Conservation (phyloP, 2,888 invertebrate genomes). For the Keiferia lycopersicella region DNA sequence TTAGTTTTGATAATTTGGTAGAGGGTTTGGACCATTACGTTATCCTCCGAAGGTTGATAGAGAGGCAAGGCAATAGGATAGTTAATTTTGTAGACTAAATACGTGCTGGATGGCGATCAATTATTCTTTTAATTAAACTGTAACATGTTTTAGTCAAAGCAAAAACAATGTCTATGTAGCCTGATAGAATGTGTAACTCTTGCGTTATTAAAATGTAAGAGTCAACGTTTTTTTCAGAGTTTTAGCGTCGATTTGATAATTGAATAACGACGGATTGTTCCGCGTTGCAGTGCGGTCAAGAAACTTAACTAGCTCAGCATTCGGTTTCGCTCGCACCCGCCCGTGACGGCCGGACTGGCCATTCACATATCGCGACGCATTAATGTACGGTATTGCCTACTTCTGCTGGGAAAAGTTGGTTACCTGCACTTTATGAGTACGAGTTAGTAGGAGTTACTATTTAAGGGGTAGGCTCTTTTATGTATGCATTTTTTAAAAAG, state of each 20-base stretch:
- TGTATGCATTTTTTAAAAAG: too few species aligned
- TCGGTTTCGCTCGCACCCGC: conserved; percentile 56
- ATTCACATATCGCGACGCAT: conserved; percentile 31
- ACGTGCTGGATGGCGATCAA: too few species aligned
- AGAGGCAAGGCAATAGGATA: too few species aligned
- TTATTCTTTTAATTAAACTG: background rate
- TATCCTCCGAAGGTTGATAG: too few species aligned
- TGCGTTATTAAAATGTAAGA: background rate
- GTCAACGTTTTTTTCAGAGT: background rate
- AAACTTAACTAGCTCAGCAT: conserved; percentile 30
- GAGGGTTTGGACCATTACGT: too few species aligned
- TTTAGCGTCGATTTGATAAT: background rate
- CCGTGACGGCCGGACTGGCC: conserved; percentile 50
- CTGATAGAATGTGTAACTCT: background rate
- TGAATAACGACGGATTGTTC: background rate
- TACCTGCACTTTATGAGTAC: too few species aligned
- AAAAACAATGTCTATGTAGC: background rate
- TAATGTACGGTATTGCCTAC: background rate
- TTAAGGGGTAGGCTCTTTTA: too few species aligned
- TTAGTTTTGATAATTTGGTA: too few species aligned
- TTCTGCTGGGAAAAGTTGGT: background rate
- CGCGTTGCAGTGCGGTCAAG: conserved; percentile 10
- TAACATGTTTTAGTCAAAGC: too few species aligned
- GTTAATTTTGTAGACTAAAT: too few species aligned
- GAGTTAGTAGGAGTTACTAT: background rate